phyloP scores from a whole-genome alignment of 2,888 invertebrate genomes.

The Macrophya annulata region DNA sequence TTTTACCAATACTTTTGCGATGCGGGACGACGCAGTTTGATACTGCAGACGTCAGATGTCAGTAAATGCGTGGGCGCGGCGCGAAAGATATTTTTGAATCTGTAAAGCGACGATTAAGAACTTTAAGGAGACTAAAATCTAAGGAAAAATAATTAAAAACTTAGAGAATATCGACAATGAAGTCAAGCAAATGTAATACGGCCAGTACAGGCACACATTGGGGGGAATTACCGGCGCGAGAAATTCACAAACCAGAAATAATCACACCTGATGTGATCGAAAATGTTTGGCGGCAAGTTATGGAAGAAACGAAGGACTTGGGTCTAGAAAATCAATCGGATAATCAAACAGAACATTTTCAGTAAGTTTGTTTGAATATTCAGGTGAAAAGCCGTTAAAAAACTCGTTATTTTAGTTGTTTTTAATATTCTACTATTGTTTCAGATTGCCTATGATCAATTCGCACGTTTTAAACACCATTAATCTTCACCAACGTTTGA shows the following conservation, averaged over 20 bases:
- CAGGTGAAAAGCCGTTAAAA: neutral
- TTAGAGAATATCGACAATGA: slow-evolving; percentile 67
- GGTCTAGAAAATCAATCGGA: slow-evolving; percentile 75
- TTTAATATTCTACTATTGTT: slow-evolving; percentile 54
- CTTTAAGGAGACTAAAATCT: neutral
- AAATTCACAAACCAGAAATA: slow-evolving; percentile 76
- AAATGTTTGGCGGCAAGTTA: slow-evolving; percentile 77
- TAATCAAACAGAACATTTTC: slow-evolving; percentile 73
- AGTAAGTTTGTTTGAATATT: slow-evolving; percentile 66
- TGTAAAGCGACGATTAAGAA: neutral
- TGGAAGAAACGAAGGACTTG: slow-evolving; percentile 73
- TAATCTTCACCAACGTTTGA: slow-evolving; percentile 73
- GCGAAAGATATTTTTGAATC: slow-evolving; percentile 20
- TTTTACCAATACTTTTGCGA: neutral
- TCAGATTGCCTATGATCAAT: slow-evolving; percentile 75
- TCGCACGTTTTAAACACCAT: slow-evolving; percentile 75
- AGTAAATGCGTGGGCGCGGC: neutral
- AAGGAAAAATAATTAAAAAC: neutral
- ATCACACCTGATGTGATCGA: slow-evolving; percentile 78
- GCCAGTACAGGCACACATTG: slow-evolving; percentile 67
- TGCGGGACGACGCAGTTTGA: neutral
- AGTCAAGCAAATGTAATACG: slow-evolving; percentile 70
- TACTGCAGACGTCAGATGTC: slow-evolving; percentile 2
- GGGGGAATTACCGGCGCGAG: slow-evolving; percentile 76
- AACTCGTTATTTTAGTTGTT: neutral